Evolutionary conservation across 1,140 invertebrate species (phyloP).

Genomic region (Anagrus nilaparvatae): DNA sequence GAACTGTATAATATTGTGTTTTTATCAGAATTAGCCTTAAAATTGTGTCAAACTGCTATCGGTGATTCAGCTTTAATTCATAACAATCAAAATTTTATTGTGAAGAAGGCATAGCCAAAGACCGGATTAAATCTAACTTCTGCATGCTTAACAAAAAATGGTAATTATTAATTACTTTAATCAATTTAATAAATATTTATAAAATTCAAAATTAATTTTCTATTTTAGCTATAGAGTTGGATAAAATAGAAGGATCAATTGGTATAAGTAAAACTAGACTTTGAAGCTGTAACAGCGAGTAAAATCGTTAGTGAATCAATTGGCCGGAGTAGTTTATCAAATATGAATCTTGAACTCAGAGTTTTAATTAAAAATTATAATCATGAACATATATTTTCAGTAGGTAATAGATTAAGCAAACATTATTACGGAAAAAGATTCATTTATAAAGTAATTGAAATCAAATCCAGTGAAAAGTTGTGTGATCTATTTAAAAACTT

Average conservation of each 20-base stretch:
- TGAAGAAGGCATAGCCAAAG: conserved; percentile 50
- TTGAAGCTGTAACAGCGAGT: conserved; percentile 22
- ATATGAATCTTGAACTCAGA: conserved; percentile 30
- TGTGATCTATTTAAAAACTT: conserved; percentile 28
- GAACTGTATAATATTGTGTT: conserved; percentile 47
- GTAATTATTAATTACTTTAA: conserved; percentile 36
- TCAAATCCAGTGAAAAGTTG: conserved; percentile 23
- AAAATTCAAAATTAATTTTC: no score
- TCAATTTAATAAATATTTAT: no score
- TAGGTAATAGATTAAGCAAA: conserved; percentile 36
- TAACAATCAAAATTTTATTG: conserved; percentile 27
- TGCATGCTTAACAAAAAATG: conserved; percentile 43
- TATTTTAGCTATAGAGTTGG: conserved; percentile 42
- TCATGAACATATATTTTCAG: conserved; percentile 30
- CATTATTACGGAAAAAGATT: conserved; percentile 41
- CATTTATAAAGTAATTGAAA: conserved; percentile 33
- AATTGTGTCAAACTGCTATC: conserved; percentile 50
- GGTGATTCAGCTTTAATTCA: conserved; percentile 46
- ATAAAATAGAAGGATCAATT: conserved; percentile 35
- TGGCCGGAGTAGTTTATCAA: conserved; percentile 27
- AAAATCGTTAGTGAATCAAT: conserved; percentile 32
- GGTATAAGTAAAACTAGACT: conserved; percentile 28
- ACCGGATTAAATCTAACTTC: conserved; percentile 45
- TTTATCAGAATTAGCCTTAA: conserved; percentile 47
- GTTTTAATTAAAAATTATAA: conserved; percentile 35